Evolutionary conservation across 2,797 vertebrate species (phyloP), one percentile per base, ranked within the genome.

Genomic region (Bucorvus abyssinicus): DNA sequence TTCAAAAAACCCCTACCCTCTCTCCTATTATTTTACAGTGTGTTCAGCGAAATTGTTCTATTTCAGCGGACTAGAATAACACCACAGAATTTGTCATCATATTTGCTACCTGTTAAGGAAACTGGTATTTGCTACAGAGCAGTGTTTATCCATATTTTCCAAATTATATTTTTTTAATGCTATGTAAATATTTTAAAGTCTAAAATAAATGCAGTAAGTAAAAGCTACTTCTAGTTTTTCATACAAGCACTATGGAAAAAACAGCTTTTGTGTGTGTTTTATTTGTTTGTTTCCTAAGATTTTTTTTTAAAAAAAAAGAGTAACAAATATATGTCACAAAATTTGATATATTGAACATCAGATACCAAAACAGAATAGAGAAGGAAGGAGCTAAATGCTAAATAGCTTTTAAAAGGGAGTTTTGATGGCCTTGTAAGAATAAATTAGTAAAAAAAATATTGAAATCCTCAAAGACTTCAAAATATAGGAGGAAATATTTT

Each of bases 31-130:
- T 75, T 94, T 74, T 53, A 81, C 15, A 61, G 29, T 21, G 5
- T 49, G 30, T 36, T 95, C 0, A 0, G 59, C 4, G 13, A 61
- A 91, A 68, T 3, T 0, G 0, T 67, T 80, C 5, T 61, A 30
- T 81, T 84, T 84, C 50, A 44, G 14, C 76, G 61, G 27, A 47
- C 21, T 45, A 40, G 50, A 94, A 55, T 60, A 84, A 52, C 12
- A 45, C 13, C 36, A 85, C 2, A 24, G 59, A 57, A 77, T 49
- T 71, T 61, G 23, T 77, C 12, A 40, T 76, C 19, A 1, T 57
- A 26, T 87, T 92, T 95, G 85, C 55, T 79, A 69, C 24, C 50
- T 91, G 24, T 50, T 70, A 75, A 50, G 56, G 16, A 77, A 92
- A 49, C 9, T 36, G 22, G 13, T 42, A 32, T 87, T 76, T 87